Conservation (phyloP, 2,113 vertebrate species). For the Cinclus mexicanus region DNA sequence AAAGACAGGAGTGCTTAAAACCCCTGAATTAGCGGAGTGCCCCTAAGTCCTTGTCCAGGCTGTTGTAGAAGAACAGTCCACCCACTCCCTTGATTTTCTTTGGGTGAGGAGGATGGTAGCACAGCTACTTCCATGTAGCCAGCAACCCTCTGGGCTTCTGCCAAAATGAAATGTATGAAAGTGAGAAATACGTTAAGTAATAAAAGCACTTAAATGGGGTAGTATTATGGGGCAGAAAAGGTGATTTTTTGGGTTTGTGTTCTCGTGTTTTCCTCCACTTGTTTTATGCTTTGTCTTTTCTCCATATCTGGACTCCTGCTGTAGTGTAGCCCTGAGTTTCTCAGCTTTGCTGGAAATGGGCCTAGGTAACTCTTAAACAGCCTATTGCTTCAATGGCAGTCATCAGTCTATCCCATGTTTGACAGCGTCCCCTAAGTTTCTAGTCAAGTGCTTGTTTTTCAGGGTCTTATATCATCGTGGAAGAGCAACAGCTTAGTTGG, state of each 20-base stretch:
- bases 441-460: neutral
- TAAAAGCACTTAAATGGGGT: neutral
- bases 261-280: neutral
- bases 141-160: neutral
- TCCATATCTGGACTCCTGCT: neutral
- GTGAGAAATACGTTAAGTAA: neutral
- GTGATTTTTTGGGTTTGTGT: rapidly evolving
- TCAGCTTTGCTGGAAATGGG: neutral
- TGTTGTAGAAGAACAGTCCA: neutral
- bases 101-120: neutral
- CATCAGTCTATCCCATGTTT: neutral
- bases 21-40: rapidly evolving
- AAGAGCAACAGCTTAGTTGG: neutral
- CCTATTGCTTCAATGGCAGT: neutral
- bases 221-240: neutral
- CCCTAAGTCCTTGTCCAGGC: neutral
- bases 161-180: neutral
- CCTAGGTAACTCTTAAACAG: neutral
- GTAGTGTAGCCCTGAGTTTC: neutral
- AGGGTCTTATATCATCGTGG: neutral
- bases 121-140: neutral
- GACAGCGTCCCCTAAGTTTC: neutral
- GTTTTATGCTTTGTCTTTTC: neutral
- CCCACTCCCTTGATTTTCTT: neutral
- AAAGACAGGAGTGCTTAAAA: neutral